These are phyloP conservation scores for Cylindroiulus punctatus DNA, from an alignment of 2,888 invertebrate genomes.

Conservation along the genomic window DNA sequence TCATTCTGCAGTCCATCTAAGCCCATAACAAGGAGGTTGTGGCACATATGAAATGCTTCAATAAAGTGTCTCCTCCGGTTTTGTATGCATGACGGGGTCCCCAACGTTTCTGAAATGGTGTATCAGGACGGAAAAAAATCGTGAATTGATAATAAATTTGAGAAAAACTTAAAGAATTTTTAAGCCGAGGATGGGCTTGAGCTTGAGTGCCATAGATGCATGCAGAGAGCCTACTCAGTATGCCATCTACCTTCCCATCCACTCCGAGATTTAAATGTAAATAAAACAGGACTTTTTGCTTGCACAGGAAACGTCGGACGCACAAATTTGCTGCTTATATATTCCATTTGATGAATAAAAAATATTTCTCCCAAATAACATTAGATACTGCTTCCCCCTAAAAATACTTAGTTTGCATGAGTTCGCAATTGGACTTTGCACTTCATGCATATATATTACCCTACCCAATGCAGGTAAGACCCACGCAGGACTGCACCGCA, in stretches of 20 bases:
- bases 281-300: conserved; percentile 45
- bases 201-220: conserved; percentile 24
- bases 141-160: conserved; percentile 47
- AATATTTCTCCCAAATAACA: conserved; percentile 42
- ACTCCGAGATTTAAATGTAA: conserved; percentile 45
- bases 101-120: conserved; percentile 42
- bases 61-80: conserved; percentile 4
- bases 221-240: conserved; percentile 32
- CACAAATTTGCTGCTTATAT: conserved; percentile 45
- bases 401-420: conserved; percentile 47
- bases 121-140: conserved; percentile 45
- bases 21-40: conserved; percentile 13
- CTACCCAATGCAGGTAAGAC: not conserved
- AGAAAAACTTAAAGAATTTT: conserved; percentile 42
- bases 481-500: not conserved
- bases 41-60: conserved; percentile 30
- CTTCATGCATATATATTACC: conserved; percentile 45
- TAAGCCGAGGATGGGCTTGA: conserved; percentile 45
- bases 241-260: conserved; percentile 46
- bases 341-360: conserved; percentile 47
- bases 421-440: conserved; percentile 43
- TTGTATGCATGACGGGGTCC: not conserved
- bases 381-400: conserved; percentile 47
- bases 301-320: conserved; percentile 35
- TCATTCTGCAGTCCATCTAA: not conserved